Evolutionary conservation across 2,797 vertebrate genomes (phyloP).

Genomic region (Argya squamiceps): DNA sequence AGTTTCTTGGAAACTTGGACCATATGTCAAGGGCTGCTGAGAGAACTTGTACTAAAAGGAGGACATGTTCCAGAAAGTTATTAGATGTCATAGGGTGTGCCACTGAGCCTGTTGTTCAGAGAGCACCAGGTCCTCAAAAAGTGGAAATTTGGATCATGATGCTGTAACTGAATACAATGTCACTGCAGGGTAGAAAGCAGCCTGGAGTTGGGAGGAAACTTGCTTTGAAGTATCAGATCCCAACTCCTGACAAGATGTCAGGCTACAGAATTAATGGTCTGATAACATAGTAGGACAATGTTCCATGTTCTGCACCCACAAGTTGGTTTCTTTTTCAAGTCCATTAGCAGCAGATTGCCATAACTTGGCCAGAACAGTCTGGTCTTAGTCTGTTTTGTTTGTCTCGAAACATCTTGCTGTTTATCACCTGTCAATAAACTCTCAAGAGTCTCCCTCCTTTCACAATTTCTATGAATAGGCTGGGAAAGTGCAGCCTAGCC

Average conservation of each 20-base stretch:
- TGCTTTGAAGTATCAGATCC: not conserved
- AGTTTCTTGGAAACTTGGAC: slow-evolving; percentile 15
- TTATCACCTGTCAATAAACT: not conserved
- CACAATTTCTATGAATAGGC: not conserved
- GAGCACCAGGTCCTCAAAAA: not conserved
- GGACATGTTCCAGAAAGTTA: not conserved
- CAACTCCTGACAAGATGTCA: not conserved
- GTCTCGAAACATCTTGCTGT: not conserved
- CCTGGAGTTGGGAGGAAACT: not conserved
- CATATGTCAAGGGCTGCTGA: not conserved
- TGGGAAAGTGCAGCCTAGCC: not conserved
- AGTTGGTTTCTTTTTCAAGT: not conserved
- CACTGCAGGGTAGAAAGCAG: not conserved
- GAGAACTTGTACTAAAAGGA: not conserved
- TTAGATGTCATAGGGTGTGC: not conserved
- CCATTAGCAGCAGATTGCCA: not conserved
- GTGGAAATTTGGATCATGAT: not conserved
- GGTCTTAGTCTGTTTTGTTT: not conserved
- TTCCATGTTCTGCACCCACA: not conserved
- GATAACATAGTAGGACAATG: not conserved
- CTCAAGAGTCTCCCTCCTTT: not conserved
- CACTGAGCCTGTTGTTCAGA: not conserved
- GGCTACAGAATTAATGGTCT: not conserved
- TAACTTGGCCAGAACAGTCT: not conserved
- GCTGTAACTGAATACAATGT: not conserved